Percentiles rank a stretch among this genome's conserved stretches.
Evolutionary conservation across 2,797 vertebrate species (phyloP).

Genomic region (Phrynocephalus vlangalii): DNA sequence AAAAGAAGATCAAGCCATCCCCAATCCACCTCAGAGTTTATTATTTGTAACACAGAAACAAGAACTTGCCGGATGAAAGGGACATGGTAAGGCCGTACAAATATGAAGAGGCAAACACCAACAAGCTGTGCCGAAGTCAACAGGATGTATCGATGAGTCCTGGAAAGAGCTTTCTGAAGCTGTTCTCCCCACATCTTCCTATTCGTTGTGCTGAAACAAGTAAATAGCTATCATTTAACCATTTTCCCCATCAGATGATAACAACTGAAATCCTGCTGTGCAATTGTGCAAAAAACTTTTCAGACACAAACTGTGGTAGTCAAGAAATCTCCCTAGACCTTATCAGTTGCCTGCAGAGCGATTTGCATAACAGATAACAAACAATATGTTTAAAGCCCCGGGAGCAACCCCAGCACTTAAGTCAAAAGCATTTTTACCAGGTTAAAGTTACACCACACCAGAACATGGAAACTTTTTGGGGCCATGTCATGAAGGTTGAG

Average conservation of each 20-base stretch:
- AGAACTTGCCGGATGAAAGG: conserved; percentile 81
- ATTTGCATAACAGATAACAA: too few relatives aligned
- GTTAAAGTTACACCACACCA: too few relatives aligned
- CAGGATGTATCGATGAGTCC: conserved; percentile 82
- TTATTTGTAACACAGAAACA: conserved; percentile 1
- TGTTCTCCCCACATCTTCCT: conserved; percentile 85
- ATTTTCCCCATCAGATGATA: background rate
- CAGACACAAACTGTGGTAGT: too few relatives aligned
- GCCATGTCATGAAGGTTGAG: too few relatives aligned
- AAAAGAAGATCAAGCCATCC: conserved; percentile 4
- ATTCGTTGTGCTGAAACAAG: conserved; percentile 81
- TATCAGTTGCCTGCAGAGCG: too few relatives aligned
- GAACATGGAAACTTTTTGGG: too few relatives aligned
- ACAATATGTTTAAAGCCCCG: too few relatives aligned
- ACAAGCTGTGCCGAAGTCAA: conserved; percentile 83
- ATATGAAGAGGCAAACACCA: conserved; percentile 85
- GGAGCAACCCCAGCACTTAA: background rate
- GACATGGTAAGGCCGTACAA: conserved; percentile 81
- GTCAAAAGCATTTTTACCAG: background rate
- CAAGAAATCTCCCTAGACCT: too few relatives aligned
- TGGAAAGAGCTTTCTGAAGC: conserved; percentile 84
- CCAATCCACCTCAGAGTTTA: background rate
- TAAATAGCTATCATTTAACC: background rate
- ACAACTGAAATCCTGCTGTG: background rate
- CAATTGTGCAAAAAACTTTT: too few relatives aligned